A percentile compares a stretch with the other conserved stretches of the same genome.
These are phyloP conservation scores for Leptogaster cylindrica DNA, from an alignment of 2,888 invertebrate genomes.

Conservation along the genomic window DNA sequence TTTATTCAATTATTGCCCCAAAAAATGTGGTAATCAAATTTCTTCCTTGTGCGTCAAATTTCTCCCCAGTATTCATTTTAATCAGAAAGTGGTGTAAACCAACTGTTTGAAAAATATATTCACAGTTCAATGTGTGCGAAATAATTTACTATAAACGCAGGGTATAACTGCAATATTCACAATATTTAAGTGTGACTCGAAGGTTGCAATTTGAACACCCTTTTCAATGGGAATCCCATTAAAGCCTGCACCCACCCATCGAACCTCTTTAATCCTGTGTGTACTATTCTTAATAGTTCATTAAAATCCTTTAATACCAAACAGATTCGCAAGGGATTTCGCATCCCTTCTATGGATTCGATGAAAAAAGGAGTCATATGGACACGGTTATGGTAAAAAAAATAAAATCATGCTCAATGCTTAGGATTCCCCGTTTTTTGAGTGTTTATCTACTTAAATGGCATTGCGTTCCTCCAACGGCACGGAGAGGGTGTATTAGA, in stretches of 20 bases:
- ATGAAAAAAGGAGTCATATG: background rate
- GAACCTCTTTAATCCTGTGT: background rate
- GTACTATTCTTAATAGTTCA: background rate
- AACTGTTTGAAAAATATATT: background rate
- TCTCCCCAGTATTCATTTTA: background rate
- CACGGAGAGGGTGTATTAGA: background rate
- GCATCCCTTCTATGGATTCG: too few relatives aligned
- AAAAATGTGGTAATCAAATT: conserved; percentile 1
- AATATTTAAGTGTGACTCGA: background rate
- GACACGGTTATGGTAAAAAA: background rate
- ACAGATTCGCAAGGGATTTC: background rate
- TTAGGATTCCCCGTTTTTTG: background rate
- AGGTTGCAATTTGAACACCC: background rate
- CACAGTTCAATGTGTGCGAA: background rate
- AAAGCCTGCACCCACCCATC: background rate
- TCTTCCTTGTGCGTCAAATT: background rate
- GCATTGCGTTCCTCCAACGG: background rate
- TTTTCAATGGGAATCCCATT: background rate
- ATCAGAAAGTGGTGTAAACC: background rate
- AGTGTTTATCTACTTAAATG: background rate
- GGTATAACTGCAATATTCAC: background rate
- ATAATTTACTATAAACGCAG: background rate
- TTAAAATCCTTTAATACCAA: background rate
- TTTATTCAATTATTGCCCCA: conserved; percentile 26
- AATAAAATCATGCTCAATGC: background rate